Base-by-base conservation (phyloP, 2,888 invertebrate species). In the Eristalis tenax region DNA sequence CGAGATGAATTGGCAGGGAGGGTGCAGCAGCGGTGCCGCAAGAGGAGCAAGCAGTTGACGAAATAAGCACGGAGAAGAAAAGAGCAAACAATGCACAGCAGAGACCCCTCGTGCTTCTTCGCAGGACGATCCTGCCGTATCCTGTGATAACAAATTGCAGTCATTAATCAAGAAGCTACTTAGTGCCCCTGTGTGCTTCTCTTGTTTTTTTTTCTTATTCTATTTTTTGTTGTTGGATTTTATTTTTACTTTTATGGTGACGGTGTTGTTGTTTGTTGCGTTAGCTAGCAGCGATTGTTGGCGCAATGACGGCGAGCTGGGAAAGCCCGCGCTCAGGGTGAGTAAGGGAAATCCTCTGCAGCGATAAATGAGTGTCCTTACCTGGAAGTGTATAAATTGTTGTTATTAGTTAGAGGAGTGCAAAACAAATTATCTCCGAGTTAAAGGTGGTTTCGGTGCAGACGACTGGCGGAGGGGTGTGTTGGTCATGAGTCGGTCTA, bases 141-240 rank as follows among this genome's bases (percentile, higher is more conserved):
- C 56, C 83, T 83, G 75, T 70, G 74, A 82, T 78, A 86, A 86
- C 78, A 86, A 86, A 86, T 86, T 82, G 86, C 86, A 86, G 83
- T 78, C 86, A 86, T 86, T 86, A 82, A 86, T 86, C 86, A 86
- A 83, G 83, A 50, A 86, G 86, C 86, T 86, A 86, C 83, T 86
- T 86, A 86, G 76, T 77, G 71, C 82, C 59, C 32, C 63, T 69
- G 26, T 71, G 18, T 66, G 38, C 50, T 61, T 68, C 57, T 32
- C 32, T 57, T 38, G n/a, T 6, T 4, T 0, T 23, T n/a, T 1
- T 61, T 59, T 43, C 38, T 35, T 69, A 26, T 56, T 26, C 40
- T 18, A 59, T 76, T 66, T 35, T 66, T 75, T 66, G 32, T 38
- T 75, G 4, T 32, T 8, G 32, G 8, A 59, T 56, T 76, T 75